Conservation (phyloP, 1,140 invertebrate species). For the Zaprionus lachaisei region DNA sequence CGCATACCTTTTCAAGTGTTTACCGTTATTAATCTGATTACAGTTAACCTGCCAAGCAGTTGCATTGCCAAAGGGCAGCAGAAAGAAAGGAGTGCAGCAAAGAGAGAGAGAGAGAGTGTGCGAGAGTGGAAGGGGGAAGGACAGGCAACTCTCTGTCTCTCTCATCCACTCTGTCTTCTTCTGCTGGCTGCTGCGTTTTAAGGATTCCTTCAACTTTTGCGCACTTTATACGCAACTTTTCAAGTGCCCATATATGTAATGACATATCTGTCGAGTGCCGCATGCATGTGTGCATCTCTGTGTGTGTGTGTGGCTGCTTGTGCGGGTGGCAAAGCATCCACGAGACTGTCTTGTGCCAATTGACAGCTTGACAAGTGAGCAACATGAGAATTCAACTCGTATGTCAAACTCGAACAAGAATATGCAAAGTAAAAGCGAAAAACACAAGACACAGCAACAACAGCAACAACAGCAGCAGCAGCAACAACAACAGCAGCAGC, state of each 20-base stretch:
- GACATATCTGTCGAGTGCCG: slow-evolving; percentile 68
- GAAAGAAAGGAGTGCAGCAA: background rate
- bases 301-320: slow-evolving; percentile 19
- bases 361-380: slow-evolving; percentile 82
- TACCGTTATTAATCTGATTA: slow-evolving; percentile 81
- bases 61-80: background rate
- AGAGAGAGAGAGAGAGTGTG: slow-evolving; percentile 2
- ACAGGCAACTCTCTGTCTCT: background rate
- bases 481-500: background rate
- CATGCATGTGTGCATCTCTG: slow-evolving; percentile 8
- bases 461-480: background rate
- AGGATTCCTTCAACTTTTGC: slow-evolving; percentile 39
- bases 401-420: slow-evolving; percentile 64
- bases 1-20: slow-evolving; percentile 56
- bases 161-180: background rate
- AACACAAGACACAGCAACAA: slow-evolving; percentile 27
- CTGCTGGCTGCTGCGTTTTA: slow-evolving; percentile 9
- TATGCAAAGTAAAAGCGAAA: slow-evolving; percentile 62
- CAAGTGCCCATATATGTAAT: slow-evolving; percentile 80
- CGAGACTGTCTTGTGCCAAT: slow-evolving; percentile 71
- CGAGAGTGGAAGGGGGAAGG: slow-evolving; percentile 1
- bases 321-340: slow-evolving; percentile 35
- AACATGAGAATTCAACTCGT: slow-evolving; percentile 81
- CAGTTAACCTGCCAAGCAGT: slow-evolving; percentile 56
- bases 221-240: slow-evolving; percentile 78